Evolutionary conservation across 2,888 invertebrate species (phyloP).

Genomic region (Pheosia gnoma): DNA sequence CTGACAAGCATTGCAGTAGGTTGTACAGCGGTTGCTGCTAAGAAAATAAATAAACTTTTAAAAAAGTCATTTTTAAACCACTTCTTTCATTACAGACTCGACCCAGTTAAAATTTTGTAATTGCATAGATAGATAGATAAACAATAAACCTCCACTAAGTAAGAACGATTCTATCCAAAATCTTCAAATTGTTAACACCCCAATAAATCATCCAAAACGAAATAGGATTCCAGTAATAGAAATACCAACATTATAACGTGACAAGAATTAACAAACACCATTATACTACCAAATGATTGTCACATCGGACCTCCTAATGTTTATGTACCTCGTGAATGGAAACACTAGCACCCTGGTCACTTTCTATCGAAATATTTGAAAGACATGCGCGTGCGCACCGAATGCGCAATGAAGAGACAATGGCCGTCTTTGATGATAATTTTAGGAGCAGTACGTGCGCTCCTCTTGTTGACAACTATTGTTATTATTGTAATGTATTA

Average conservation of each 20-base stretch:
- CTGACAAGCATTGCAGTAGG: too few relatives aligned
- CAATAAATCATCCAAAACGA: too few relatives aligned
- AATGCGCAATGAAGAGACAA: conserved; percentile 70
- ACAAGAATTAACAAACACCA: conserved; percentile 27
- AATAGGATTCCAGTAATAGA: background rate
- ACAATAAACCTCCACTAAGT: too few relatives aligned
- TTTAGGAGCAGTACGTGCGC: conserved; percentile 58
- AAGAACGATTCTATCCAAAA: too few relatives aligned
- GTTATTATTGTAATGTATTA: conserved; percentile 35
- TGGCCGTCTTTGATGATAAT: conserved; percentile 56
- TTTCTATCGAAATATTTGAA: conserved; percentile 80
- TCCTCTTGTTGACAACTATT: conserved; percentile 35
- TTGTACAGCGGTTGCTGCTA: too few relatives aligned
- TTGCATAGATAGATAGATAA: too few relatives aligned
- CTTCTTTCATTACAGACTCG: too few relatives aligned
- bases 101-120: too few relatives aligned
- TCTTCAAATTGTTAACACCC: too few relatives aligned
- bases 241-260: conserved; percentile 13
- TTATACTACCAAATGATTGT: conserved; percentile 44
- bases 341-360: conserved; percentile 58
- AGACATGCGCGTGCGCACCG: conserved; percentile 56
- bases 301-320: conserved; percentile 28
- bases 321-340: conserved; percentile 44
- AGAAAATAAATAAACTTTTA: too few relatives aligned
- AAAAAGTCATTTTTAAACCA: too few relatives aligned